Evolutionary conservation across 2,113 vertebrate genomes (phyloP), one percentile per base, ranked within the genome.

Genomic region (Triplophysa rosa): DNA sequence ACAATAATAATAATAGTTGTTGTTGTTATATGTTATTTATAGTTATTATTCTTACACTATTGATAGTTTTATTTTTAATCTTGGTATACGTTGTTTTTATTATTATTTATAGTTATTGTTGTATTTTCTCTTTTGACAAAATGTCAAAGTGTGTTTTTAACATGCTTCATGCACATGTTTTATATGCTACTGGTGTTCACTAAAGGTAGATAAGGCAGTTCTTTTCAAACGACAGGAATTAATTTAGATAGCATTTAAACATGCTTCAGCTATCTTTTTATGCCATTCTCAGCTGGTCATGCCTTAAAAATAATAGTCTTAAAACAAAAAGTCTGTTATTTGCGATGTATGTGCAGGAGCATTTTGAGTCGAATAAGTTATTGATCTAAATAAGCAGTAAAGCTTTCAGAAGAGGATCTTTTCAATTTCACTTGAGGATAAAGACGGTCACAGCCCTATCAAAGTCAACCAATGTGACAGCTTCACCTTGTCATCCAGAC

Each of bases 361-460:
- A 4, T 78, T 77, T 40, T 58, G 21, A 56, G 72, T 24, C 11
- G 4, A 66, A 65, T 58, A 71, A 40, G 24, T 59, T 66, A 66
- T 71, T 29, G 72, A 69, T 80, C 78, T 23, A 61, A 65, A 70
- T 14, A 16, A 61, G 66, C 52, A 10, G 67, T 77, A 83, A 77
- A 77, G 23, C 61, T 77, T 70, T 81, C 66, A 65, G 17, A 67
- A 54, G 40, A 19, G 6, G 54, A 80, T 73, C 14, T 80, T 80
- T 80, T 45, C 42, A 42, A 71, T 84, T 84, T 67, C 62, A 72
- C 12, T 29, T 40, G 8, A 3, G 54, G 29, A 83, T 71, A 77
- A 80, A 83, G 65, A 67, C n/a, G 33, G 33, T 24, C 61, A n/a
- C 12, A 4, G 26, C 4, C n/a, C 13, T 47, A 59, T 74, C 73